Evolutionary conservation across 2,888 invertebrate species (phyloP), one percentile per base, ranked within the genome.

Genomic region (Digitonthophagus gazella): DNA sequence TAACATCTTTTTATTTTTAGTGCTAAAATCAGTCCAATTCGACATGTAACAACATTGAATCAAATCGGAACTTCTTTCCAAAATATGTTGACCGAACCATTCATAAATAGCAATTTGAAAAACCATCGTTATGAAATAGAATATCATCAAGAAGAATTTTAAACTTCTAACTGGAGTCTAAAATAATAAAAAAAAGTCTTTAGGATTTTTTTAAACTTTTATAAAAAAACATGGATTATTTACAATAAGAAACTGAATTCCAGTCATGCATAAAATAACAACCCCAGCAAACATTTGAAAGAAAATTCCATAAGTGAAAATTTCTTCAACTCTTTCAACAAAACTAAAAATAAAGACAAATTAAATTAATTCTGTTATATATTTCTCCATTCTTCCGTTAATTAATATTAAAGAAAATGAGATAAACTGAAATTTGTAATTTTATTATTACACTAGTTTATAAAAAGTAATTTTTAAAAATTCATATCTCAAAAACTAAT

Each of bases 71-170:
- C 69, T 69, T 64, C 66, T 65, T 6, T 22, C 54, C 15, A 66
- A 65, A 15, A 69, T 58, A 4, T 22, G 15, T 54, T 69, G 61
- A 15, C 69, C 66, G 58, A 66, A 19, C 66, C 56, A 69, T 18
- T 66, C 66, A 28, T 54, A 69, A 11, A 63, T 65, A 3, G 55
- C 65, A 8, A 69, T 66, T 69, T 69, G 61, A 15, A 66, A 8
- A 5, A 63, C 5, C 19, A 69, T 66, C 4, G 56, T 22, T 4
- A 15, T 5, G 15, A 69, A 66, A 19, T 69, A 69, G n/a, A 66
- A 19, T 11, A 61, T 15, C 15, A 61, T 20, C 14, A 66, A 44
- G 8, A 61, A 15, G 15, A 65, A 65, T 15, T 20, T 61, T 1
- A 54, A 58, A 61, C 54, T 66, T 4, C 4, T 58, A 3, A 15